Conservation (phyloP, 2,888 invertebrate species). For the Formica aserva region DNA sequence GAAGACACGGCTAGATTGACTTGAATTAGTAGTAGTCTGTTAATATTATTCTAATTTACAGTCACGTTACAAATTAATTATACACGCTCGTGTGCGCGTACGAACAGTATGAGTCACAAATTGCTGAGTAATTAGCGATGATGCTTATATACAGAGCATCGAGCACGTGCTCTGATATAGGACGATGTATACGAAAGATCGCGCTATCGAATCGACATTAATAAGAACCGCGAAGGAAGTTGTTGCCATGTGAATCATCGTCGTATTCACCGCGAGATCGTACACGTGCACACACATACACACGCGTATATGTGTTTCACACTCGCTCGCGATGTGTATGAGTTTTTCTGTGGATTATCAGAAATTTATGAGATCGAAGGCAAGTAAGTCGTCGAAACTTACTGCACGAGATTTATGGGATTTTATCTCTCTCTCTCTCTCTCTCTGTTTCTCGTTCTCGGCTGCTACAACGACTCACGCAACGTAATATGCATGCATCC, state of each 20-base stretch:
- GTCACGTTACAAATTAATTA: conserved; percentile 64
- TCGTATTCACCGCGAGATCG: conserved; percentile 44
- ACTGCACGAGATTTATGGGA: conserved; percentile 64
- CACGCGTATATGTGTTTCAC: conserved; percentile 21
- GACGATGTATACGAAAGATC: conserved; percentile 52
- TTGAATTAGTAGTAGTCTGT: conserved; percentile 60
- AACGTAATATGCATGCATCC: conserved; percentile 65
- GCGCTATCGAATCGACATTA: conserved; percentile 53
- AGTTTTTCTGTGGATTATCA: conserved; percentile 56
- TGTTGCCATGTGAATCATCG: conserved; percentile 41
- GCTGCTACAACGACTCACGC: conserved; percentile 48
- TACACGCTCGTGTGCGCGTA: conserved; percentile 53
- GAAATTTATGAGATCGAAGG: conserved; percentile 67
- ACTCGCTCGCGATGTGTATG: conserved; percentile 22
- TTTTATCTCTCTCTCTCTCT: background rate
- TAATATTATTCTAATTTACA: conserved; percentile 69
- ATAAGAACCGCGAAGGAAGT: conserved; percentile 47
- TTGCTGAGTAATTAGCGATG: conserved; percentile 64
- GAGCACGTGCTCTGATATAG: conserved; percentile 58
- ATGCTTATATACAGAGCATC: conserved; percentile 31
- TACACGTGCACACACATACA: conserved; percentile 20
- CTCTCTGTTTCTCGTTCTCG: background rate
- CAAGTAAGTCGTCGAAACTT: conserved; percentile 70
- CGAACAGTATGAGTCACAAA: conserved; percentile 66
- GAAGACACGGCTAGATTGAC: conserved; percentile 61